phyloP scores from a whole-genome alignment of 2,113 vertebrate genomes.

The Buteo buteo region DNA sequence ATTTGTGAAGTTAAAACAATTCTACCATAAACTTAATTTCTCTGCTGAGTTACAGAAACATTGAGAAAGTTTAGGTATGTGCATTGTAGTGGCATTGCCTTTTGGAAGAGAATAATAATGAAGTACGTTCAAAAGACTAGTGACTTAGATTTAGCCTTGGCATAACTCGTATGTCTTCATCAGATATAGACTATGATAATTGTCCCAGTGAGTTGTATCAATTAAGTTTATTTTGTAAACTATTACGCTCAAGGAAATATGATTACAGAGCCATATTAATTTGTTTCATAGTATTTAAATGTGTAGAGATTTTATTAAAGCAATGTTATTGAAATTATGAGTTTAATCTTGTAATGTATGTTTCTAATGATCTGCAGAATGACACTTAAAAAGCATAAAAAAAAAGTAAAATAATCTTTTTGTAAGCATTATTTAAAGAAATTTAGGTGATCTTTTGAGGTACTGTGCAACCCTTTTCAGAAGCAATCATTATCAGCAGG shows the following conservation, averaged over 20 bases:
- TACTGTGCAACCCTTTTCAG: neutral
- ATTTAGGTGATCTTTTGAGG: neutral
- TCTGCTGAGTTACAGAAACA: neutral
- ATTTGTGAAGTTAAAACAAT: neutral
- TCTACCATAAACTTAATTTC: neutral
- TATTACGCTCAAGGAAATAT: neutral
- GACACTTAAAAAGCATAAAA: neutral
- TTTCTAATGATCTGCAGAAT: neutral
- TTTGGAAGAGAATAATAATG: neutral
- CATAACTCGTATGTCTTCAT: neutral
- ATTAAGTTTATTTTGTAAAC: slow-evolving; percentile 3
- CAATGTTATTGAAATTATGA: neutral
- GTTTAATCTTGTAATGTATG: neutral
- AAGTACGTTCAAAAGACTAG: neutral
- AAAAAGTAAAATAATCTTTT: neutral
- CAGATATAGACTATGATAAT: neutral
- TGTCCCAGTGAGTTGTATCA: neutral
- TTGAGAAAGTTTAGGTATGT: neutral
- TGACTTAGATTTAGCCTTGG: neutral
- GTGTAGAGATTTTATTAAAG: neutral
- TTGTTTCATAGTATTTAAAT: neutral
- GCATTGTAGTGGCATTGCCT: neutral
- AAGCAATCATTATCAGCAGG: neutral
- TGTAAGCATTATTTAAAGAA: neutral
- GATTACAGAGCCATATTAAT: neutral